Base-by-base conservation (phyloP, 2,888 invertebrate species). In the Meta bourneti region DNA sequence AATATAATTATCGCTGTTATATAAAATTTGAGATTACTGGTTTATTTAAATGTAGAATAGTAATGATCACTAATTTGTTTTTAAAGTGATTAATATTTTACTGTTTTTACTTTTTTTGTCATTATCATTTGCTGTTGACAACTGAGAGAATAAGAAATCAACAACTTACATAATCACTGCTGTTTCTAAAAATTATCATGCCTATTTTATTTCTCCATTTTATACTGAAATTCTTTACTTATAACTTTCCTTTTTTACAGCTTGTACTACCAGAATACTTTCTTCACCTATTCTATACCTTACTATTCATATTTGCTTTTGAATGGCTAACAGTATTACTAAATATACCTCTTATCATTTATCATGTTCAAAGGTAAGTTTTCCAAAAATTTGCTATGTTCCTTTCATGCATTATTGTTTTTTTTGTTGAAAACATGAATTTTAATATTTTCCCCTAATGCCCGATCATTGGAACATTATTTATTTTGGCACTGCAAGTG, bases 181-280 rank as follows among this genome's bases (percentile, higher is more conserved):
- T 61, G 61, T 61, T 61, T 61, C 61, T 61, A 34, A 34, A 1
- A 34, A 34, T 61, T 61, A 9, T 61, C 5, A 61, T 9, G 16
- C 11, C 6, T 61, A 7, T 61, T 61, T 61, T 16, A 61, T 61
- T 16, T 16, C 8, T 7, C 5, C 4, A 7, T 61, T 16, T 61
- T 8, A 16, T 61, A 7, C 11, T 16, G 16, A 9, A 61, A 9
- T 16, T 5, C 16, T 5, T 6, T 9, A 11, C 61, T 49, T 16
- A 77, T 49, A 48, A 75, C 9, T 85, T 19, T 77, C 19, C 70
- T 72, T 69, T 90, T 79, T 96, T 96, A 94, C 96, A 99, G 99
- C 96, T 99, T 94, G 98, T 99, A 90, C 95, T 99, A 94, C 99
- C 99, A 84, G 99, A 99, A 95, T 99, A 99, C 95, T 95, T 97